These are phyloP conservation scores for Anastrepha ludens DNA, from an alignment of 1,140 invertebrate species.

Conservation along the genomic window DNA sequence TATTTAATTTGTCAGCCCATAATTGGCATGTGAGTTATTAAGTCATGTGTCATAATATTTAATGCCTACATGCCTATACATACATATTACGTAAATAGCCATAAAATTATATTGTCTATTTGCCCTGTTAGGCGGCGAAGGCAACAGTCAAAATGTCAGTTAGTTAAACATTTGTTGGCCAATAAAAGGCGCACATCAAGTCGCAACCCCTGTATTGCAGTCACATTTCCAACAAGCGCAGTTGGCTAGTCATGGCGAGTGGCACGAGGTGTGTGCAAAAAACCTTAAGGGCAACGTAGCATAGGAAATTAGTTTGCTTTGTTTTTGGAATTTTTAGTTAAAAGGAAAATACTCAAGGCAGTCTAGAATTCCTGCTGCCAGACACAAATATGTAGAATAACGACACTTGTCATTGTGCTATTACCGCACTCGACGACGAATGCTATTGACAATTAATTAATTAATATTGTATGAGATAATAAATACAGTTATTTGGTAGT, in stretches of 20 bases:
- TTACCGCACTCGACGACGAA: too few species aligned
- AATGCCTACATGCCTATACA: background rate
- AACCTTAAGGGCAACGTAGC: background rate
- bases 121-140: background rate
- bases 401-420: too few species aligned
- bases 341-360: too few species aligned
- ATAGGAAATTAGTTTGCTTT: too few species aligned
- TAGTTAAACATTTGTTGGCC: conserved; percentile 24
- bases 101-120: background rate
- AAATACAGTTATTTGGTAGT: too few species aligned
- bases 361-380: too few species aligned
- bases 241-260: background rate
- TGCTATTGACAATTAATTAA: too few species aligned
- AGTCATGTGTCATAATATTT: conserved; percentile 3
- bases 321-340: too few species aligned
- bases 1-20: conserved; percentile 27
- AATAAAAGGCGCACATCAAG: conserved; percentile 24
- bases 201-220: background rate
- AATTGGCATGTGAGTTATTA: conserved; percentile 43
- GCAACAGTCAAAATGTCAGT: conserved; percentile 18
- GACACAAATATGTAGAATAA: too few species aligned
- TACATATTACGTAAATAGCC: background rate
- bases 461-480: too few species aligned
- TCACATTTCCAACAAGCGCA: background rate
- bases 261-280: background rate